phyloP scores from a whole-genome alignment of 2,888 invertebrate species.

The Orthosia cruda region DNA sequence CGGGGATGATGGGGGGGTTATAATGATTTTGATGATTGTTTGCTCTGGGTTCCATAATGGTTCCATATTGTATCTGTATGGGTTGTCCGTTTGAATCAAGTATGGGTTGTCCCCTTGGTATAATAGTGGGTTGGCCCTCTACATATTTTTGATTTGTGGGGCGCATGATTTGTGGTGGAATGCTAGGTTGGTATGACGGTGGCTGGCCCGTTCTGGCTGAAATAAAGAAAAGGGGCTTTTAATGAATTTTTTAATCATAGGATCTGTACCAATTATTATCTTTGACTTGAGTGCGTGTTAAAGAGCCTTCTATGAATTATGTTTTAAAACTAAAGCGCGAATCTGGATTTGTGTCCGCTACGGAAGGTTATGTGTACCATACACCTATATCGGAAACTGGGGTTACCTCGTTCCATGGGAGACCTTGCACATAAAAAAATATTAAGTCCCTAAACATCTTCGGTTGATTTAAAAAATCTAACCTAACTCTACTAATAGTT shows the following conservation, averaged over 20 bases:
- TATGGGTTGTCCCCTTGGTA: conserved; percentile 29
- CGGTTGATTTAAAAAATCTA: too few relatives aligned
- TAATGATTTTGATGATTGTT: background rate
- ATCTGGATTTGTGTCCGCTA: too few relatives aligned
- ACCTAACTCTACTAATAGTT: too few relatives aligned
- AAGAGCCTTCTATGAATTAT: too few relatives aligned
- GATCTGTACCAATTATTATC: background rate
- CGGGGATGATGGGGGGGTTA: background rate
- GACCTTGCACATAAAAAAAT: too few relatives aligned
- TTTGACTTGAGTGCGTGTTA: background rate
- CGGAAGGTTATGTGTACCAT: too few relatives aligned
- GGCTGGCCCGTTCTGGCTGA: conserved; percentile 60
- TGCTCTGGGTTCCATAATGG: background rate
- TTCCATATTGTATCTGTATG: conserved; percentile 13
- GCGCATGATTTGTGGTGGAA: background rate
- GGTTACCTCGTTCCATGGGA: too few relatives aligned
- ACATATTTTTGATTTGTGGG: conserved; percentile 16
- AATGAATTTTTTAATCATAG: too few relatives aligned
- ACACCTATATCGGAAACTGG: too few relatives aligned
- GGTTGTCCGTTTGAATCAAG: background rate
- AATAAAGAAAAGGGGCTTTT: conserved; percentile 8
- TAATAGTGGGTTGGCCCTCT: background rate
- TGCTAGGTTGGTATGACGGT: conserved; percentile 65
- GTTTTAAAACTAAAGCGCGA: too few relatives aligned
- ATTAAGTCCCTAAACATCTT: too few relatives aligned